Conservation (phyloP, 2,113 vertebrate species). For the Montifringilla adamsi region DNA sequence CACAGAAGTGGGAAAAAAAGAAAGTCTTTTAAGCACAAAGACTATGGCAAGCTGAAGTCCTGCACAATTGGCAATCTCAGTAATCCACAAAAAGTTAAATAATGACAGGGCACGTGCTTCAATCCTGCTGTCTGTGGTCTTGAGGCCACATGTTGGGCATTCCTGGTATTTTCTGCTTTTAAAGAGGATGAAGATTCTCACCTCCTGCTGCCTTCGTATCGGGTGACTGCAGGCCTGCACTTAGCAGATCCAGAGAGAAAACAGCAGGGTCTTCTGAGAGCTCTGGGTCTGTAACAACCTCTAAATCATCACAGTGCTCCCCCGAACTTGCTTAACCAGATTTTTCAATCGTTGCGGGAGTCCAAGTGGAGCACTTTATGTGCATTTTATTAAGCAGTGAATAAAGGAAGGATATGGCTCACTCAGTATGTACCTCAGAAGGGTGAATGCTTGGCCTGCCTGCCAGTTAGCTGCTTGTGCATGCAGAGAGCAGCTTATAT, state of each 20-base stretch:
- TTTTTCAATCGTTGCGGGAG: background rate
- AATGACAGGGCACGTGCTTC: background rate
- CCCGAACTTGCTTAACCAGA: background rate
- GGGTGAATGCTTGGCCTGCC: background rate
- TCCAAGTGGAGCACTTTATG: background rate
- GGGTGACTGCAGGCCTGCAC: background rate
- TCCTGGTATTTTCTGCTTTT: background rate
- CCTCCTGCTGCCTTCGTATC: background rate
- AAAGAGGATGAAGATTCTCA: background rate
- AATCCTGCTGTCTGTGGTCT: background rate
- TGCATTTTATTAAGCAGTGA: background rate
- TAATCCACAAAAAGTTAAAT: background rate
- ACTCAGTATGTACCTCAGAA: background rate
- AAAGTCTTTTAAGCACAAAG: background rate
- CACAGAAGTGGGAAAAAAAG: background rate
- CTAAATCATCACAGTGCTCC: background rate
- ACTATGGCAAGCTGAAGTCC: background rate
- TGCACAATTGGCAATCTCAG: background rate
- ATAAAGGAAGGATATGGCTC: background rate
- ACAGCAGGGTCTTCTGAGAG: background rate
- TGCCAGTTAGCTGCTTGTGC: background rate
- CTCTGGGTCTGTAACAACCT: background rate
- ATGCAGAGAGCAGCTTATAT: background rate
- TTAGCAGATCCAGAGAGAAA: background rate
- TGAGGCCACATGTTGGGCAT: background rate